phyloP scores from a whole-genome alignment of 2,797 vertebrate species.

The Chromis chromis region DNA sequence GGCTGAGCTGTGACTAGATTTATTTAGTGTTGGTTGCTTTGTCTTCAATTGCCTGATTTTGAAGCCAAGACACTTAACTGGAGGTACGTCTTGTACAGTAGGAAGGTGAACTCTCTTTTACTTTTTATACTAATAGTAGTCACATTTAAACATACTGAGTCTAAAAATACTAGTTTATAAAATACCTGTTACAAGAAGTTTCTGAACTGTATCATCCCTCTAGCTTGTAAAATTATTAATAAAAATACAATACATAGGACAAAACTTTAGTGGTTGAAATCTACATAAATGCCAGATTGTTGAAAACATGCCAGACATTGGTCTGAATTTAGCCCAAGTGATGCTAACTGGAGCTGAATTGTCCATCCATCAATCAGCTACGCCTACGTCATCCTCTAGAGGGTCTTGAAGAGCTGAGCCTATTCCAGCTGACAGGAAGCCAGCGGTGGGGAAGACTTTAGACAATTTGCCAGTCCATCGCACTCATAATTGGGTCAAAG shows the following conservation, averaged over 20 bases:
- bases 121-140: neutral
- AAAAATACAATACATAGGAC: neutral
- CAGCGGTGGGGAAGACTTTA: too few species aligned
- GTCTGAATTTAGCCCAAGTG: neutral
- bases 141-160: too few species aligned
- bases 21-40: neutral
- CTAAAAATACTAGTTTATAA: neutral
- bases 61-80: neutral
- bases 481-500: neutral
- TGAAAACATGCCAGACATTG: neutral
- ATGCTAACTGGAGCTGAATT: neutral
- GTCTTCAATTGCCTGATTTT: neutral
- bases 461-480: too few species aligned
- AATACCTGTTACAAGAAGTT: neutral
- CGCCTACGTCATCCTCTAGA: too few species aligned
- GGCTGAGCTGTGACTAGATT: neutral
- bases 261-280: neutral
- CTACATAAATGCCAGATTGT: neutral
- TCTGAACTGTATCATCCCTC: neutral
- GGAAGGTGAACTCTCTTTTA: neutral
- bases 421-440: too few species aligned
- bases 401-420: too few species aligned
- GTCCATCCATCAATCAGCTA: too few species aligned
- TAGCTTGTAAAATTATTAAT: neutral
- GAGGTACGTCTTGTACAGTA: neutral